A percentile compares a stretch with the other conserved stretches of the same genome.
Conservation (phyloP, 2,888 invertebrate species). For the Drosophila paracracens region DNA sequence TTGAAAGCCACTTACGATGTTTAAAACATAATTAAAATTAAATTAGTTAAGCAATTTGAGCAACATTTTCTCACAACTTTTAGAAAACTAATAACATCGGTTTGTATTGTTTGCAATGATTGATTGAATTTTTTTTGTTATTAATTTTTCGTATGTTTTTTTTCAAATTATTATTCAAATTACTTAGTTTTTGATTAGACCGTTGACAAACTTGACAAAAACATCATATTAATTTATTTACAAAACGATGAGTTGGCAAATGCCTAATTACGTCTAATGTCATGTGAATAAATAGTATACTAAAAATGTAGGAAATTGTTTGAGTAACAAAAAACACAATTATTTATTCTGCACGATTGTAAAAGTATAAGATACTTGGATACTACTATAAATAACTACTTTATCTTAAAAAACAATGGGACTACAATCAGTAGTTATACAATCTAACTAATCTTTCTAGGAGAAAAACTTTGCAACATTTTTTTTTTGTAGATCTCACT, state of each 20-base stretch:
- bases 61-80: neutral
- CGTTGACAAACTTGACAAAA: neutral
- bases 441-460: neutral
- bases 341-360: neutral
- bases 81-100: neutral
- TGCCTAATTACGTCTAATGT: neutral
- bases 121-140: neutral
- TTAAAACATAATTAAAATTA: neutral
- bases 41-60: neutral
- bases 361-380: too few relatives aligned
- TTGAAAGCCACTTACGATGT: neutral
- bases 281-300: neutral
- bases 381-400: neutral
- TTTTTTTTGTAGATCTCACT: slow-evolving; percentile 12
- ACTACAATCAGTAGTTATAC: neutral
- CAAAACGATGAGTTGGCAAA: neutral
- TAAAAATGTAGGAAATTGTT: neutral
- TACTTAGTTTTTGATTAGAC: neutral
- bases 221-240: neutral
- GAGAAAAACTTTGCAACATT: neutral
- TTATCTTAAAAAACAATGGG: neutral
- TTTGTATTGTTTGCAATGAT: neutral
- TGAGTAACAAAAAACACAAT: neutral
- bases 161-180: too few relatives aligned
- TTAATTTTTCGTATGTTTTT: neutral